These are phyloP conservation scores for Metacarcinus magister DNA, from an alignment of 2,888 invertebrate species.

Conservation along the genomic window DNA sequence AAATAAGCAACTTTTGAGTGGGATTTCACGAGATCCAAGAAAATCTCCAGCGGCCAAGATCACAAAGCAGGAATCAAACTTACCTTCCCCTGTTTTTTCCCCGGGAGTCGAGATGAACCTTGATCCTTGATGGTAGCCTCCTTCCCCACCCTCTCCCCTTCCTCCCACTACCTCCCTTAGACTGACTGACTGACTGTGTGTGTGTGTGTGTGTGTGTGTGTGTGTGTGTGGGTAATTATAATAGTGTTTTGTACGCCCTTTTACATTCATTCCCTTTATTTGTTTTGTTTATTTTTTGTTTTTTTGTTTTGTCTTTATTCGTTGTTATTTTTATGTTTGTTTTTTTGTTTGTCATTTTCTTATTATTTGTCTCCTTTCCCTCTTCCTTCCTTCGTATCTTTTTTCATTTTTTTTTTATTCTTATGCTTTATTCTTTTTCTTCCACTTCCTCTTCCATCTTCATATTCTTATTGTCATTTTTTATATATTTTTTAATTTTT, in stretches of 20 bases:
- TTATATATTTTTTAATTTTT: background rate
- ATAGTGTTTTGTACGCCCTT: no score
- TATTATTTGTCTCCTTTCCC: no score
- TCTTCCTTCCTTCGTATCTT: no score
- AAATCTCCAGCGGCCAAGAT: constrained; percentile 62
- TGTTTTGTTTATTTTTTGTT: background rate
- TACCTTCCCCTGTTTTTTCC: background rate
- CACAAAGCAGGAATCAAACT: constrained; percentile 65
- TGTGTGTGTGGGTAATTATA: constrained; percentile 23
- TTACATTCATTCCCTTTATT: background rate
- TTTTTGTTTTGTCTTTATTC: background rate
- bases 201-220: constrained; percentile 66
- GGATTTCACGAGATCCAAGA: constrained; percentile 67
- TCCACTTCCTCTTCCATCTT: background rate
- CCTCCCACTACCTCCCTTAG: background rate
- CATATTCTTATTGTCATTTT: background rate
- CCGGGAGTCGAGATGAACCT: background rate
- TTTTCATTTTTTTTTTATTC: no score
- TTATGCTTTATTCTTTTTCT: background rate
- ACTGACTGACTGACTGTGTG: constrained; percentile 56
- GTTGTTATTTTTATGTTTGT: background rate
- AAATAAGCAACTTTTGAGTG: constrained; percentile 63
- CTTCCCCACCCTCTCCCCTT: no score
- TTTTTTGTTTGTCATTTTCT: no score
- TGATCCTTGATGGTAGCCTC: background rate